Evolutionary conservation across 2,888 invertebrate species (phyloP), one percentile per base, ranked within the genome.

Genomic region (Polydrusus tereticollis): DNA sequence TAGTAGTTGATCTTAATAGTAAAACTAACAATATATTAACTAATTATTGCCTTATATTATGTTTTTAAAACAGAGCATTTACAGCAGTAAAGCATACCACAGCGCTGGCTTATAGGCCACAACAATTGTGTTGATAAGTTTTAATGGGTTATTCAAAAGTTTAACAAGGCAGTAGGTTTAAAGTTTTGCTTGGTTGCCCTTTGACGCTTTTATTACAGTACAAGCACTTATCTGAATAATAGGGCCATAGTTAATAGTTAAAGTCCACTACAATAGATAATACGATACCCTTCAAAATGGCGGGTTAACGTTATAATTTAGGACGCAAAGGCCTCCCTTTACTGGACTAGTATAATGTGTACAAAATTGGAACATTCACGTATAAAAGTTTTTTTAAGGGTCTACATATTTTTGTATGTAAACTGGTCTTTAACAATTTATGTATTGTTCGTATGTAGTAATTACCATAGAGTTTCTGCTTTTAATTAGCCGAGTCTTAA

Each of bases 231-330:
- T 69, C 68, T 50, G 50, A 52, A 62, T 69, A 69, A 69, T 52
- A 23, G 68, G 38, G 41, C 68, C 60, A 50, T 52, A 52, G 60
- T 69, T 69, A 69, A 45, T 66, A 55, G 66, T 47, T 58, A 60
- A 69, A 60, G 60, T 60, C 68, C 68, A 69, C 68, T 69, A 69
- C 68, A 69, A 69, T 58, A 69, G 68, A 67, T 67, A 47, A 67
- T 59, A 45, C 59, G 67, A 67, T 67, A 60, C 41, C 60, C 43
- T 41, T 38, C 45, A 55, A 55, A 29, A 29, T 55, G 26, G 21
- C 47, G 23, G 50, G 52, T 20, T 65, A 65, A 23, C 38, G 41
- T 41, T 55, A 65, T 65, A 65, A 65, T 55, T 65, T 65, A 36
- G 47, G 63, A 29, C 36, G 59, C 58, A 26, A 52, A 29, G 14